Percentiles rank a stretch among this genome's conserved stretches.
Conservation (phyloP, 2,797 vertebrate genomes). For the Discoglossus pictus region DNA sequence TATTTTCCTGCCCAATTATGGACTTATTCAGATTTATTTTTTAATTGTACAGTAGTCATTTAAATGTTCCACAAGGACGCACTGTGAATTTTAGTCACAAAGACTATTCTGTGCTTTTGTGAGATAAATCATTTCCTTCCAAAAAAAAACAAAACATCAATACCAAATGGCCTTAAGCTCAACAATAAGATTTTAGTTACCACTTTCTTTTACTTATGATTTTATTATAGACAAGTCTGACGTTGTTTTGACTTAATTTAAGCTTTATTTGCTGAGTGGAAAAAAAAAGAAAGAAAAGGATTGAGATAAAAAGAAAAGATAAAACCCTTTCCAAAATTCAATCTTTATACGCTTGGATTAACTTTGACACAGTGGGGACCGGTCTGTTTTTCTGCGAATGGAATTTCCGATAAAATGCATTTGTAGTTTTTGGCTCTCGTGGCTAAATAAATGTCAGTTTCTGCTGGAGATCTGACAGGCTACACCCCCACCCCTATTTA, state of each 20-base stretch:
- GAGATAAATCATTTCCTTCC: no score
- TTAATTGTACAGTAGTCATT: no score
- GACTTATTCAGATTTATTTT: no score
- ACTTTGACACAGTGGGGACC: not conserved
- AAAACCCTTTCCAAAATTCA: conserved; percentile 23
- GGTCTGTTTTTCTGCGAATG: conserved; percentile 3
- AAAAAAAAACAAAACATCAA: no score
- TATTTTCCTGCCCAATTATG: no score
- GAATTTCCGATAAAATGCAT: conserved; percentile 55
- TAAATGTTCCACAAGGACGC: no score
- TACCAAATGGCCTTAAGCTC: not conserved
- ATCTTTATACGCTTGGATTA: conserved; percentile 23
- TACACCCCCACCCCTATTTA: conserved; percentile 49
- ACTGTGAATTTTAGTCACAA: no score
- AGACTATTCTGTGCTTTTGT: no score
- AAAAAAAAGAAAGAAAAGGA: conserved; percentile 25
- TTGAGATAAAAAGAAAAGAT: conserved; percentile 30
- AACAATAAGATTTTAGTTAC: not conserved
- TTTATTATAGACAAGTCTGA: conserved; percentile 16
- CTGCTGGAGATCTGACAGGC: conserved; percentile 55
- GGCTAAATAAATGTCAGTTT: conserved; percentile 61
- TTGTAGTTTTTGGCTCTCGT: conserved; percentile 62
- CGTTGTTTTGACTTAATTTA: conserved; percentile 25
- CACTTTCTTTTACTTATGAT: conserved; percentile 9
- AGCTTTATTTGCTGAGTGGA: conserved; percentile 23